Evolutionary conservation across 2,797 vertebrate species (phyloP).

Genomic region (Acipenser ruthenus): DNA sequence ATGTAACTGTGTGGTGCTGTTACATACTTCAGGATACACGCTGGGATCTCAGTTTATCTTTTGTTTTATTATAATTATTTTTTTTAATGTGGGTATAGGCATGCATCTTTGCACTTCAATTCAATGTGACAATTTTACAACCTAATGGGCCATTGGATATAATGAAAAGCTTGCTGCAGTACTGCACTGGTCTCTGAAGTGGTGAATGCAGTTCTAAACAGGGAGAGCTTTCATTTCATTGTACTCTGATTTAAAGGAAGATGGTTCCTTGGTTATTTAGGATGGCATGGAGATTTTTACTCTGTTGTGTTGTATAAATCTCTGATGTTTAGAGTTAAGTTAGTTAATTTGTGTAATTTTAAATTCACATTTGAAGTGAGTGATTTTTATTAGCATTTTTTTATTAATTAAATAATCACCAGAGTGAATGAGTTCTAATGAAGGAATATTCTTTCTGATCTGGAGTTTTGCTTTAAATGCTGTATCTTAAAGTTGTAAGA

Average conservation of each 20-base stretch:
- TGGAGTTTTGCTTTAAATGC: too few relatives aligned
- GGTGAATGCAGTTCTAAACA: constrained; percentile 1
- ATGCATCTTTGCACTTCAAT: constrained; percentile 17
- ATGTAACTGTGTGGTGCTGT: constrained; percentile 39
- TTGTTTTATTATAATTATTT: constrained; percentile 10
- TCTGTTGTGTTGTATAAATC: too few relatives aligned
- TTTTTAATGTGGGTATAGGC: constrained; percentile 13
- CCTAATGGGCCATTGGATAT: constrained; percentile 17
- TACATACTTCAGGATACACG: constrained; percentile 27
- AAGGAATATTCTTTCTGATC: too few relatives aligned
- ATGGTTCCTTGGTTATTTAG: not conserved
- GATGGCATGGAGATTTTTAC: too few relatives aligned
- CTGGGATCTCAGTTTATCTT: constrained; percentile 14
- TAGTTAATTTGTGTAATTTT: too few relatives aligned
- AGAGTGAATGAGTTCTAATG: too few relatives aligned
- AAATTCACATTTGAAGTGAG: too few relatives aligned
- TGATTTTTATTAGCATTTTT: too few relatives aligned
- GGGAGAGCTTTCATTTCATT: not conserved
- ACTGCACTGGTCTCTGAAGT: constrained; percentile 6
- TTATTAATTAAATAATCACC: too few relatives aligned
- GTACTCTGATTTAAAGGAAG: constrained; percentile 5
- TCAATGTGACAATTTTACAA: constrained; percentile 20
- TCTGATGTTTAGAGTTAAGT: too few relatives aligned
- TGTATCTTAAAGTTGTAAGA: too few relatives aligned
- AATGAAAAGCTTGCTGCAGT: constrained; percentile 13